A percentile compares a stretch with the other conserved stretches of the same genome.
These are phyloP conservation scores for Acropora tenuis DNA, from an alignment of 64 coral and sea anemone genomes.

Conservation along the genomic window DNA sequence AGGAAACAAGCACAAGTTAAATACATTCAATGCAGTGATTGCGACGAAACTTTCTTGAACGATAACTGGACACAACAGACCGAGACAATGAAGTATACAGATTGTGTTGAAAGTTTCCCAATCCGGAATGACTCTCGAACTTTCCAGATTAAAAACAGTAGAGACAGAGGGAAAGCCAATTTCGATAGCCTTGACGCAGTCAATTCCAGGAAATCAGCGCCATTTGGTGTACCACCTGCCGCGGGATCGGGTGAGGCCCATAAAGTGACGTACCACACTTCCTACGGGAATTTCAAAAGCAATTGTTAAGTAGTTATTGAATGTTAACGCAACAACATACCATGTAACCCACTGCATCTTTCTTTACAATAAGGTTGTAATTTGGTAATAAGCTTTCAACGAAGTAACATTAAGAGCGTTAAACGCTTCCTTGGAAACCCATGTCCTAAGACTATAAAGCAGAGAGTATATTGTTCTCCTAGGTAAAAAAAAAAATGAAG, in stretches of 20 bases:
- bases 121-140: not conserved
- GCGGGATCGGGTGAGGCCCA: not conserved
- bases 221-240: constrained; percentile 6
- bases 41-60: not conserved
- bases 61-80: not conserved
- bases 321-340: too few relatives aligned
- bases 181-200: constrained; percentile 24
- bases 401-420: too few relatives aligned
- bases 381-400: too few relatives aligned
- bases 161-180: not conserved
- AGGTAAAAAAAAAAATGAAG: too few relatives aligned
- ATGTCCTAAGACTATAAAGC: too few relatives aligned
- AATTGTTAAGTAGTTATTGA: too few relatives aligned
- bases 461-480: too few relatives aligned
- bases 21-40: not conserved
- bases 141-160: not conserved
- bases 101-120: not conserved
- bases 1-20: not conserved
- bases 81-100: not conserved
- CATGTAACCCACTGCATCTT: too few relatives aligned
- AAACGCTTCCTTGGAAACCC: too few relatives aligned
- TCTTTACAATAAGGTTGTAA: too few relatives aligned
- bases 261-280: not conserved
- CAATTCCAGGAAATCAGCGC: constrained; percentile 24
- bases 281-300: not conserved